phyloP scores from a whole-genome alignment of 1,140 invertebrate species.

The Araneus ventricosus region DNA sequence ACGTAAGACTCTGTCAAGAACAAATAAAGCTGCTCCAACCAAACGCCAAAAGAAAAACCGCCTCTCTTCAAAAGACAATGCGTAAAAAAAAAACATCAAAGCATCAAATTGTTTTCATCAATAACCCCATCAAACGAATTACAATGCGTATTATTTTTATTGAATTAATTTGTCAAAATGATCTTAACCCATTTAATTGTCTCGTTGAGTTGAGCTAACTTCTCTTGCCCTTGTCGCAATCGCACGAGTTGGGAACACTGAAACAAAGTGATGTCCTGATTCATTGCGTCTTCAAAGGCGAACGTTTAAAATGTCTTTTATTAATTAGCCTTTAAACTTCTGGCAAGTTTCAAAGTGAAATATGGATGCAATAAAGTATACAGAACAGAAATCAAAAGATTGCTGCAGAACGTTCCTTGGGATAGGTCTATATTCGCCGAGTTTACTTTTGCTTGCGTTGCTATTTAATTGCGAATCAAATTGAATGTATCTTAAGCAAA shows the following conservation, averaged over 20 bases:
- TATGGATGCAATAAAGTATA: neutral
- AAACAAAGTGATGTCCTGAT: neutral
- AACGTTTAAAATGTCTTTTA: neutral
- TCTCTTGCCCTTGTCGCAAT: neutral
- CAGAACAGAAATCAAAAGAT: neutral
- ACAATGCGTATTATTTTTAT: neutral
- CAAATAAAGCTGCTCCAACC: conserved; percentile 34
- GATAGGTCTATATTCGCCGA: neutral
- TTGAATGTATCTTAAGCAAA: conserved; percentile 13
- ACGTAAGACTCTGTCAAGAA: conserved; percentile 10
- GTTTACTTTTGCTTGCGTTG: neutral
- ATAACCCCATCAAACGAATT: conserved; percentile 5
- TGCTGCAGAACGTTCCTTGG: neutral
- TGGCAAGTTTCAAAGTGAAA: neutral
- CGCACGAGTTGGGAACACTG: neutral
- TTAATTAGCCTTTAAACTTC: conserved; percentile 21
- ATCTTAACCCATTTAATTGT: neutral
- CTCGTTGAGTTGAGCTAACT: neutral
- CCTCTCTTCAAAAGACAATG: conserved; percentile 5
- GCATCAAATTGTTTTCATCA: neutral
- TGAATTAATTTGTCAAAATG: neutral
- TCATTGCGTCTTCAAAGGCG: neutral
- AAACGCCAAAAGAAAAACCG: conserved; percentile 26
- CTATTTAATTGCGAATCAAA: conserved; percentile 15
- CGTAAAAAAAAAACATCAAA: conserved; percentile 28